Conservation (phyloP, 2,888 invertebrate genomes). For the Agrenia bidenticulata region DNA sequence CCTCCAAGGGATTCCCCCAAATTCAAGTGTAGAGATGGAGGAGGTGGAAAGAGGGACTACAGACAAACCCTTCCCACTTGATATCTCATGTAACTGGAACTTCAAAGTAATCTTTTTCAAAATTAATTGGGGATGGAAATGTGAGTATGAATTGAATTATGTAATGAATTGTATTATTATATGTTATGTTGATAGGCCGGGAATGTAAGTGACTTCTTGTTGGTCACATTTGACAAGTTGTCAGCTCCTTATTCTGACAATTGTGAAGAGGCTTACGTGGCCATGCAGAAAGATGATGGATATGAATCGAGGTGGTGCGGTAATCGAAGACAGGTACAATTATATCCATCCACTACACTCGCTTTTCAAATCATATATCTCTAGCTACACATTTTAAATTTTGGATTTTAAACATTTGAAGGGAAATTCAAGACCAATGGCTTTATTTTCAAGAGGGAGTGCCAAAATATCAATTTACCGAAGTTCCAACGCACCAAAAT, state of each 20-base stretch:
- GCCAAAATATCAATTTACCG: slow-evolving; percentile 45
- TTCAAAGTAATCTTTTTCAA: slow-evolving; percentile 42
- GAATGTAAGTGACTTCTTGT: slow-evolving; percentile 46
- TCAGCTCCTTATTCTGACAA: slow-evolving; percentile 40
- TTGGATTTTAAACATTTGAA: slow-evolving; percentile 16
- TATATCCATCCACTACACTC: background rate
- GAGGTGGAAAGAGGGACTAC: background rate
- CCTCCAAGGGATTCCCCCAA: too few species aligned
- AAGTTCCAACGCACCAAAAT: slow-evolving; percentile 30
- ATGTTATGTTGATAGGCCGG: slow-evolving; percentile 32
- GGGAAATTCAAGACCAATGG: slow-evolving; percentile 49
- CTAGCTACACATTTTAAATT: too few species aligned
- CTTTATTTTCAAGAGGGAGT: slow-evolving; percentile 42
- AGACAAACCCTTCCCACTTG: slow-evolving; percentile 1
- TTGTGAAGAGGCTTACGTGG: slow-evolving; percentile 45
- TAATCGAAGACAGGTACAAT: slow-evolving; percentile 44
- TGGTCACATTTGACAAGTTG: slow-evolving; percentile 48
- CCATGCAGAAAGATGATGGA: slow-evolving; percentile 51
- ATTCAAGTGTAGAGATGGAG: background rate
- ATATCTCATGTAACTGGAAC: slow-evolving; percentile 49
- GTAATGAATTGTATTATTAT: too few species aligned
- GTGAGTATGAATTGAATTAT: too few species aligned
- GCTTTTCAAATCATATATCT: too few species aligned
- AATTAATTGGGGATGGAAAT: too few species aligned
- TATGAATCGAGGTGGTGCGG: slow-evolving; percentile 52